A percentile compares a stretch with the other conserved stretches of the same genome.
phyloP scores from a whole-genome alignment of 1,140 invertebrate species.

The Caenorhabditis brenneri region DNA sequence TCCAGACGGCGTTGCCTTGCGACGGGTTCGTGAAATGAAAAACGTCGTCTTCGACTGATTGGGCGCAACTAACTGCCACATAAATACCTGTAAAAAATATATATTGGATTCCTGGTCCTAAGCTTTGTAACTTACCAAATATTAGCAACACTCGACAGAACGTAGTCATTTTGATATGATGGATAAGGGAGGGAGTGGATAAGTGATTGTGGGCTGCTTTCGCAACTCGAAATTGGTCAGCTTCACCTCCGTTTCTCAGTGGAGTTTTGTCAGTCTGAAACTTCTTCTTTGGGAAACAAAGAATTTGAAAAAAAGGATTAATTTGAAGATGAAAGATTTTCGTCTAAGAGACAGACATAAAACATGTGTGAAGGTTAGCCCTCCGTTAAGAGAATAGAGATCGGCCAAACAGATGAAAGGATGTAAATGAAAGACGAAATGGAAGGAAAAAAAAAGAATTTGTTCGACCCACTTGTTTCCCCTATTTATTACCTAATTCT shows the following conservation, averaged over 20 bases:
- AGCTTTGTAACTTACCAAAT: not conserved
- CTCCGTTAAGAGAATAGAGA: slow-evolving; percentile 33
- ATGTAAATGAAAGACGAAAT: not conserved
- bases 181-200: not conserved
- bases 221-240: not conserved
- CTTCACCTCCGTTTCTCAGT: slow-evolving; percentile 20
- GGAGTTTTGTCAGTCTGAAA: slow-evolving; percentile 39
- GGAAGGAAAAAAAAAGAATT: not conserved
- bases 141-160: slow-evolving; percentile 36
- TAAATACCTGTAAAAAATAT: slow-evolving; percentile 4
- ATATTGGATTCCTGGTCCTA: no score
- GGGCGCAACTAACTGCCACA: slow-evolving; percentile 32
- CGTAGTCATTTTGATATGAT: slow-evolving; percentile 20
- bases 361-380: slow-evolving; percentile 33
- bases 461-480: slow-evolving; percentile 11
- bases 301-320: not conserved
- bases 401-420: not conserved
- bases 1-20: slow-evolving; percentile 56
- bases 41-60: slow-evolving; percentile 52
- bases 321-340: not conserved
- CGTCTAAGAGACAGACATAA: slow-evolving; percentile 15
- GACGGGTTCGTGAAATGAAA: slow-evolving; percentile 54
- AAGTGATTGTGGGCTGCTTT: slow-evolving; percentile 30
- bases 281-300: not conserved
- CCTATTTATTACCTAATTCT: no score